Evolutionary conservation across 2,888 invertebrate genomes (phyloP).

Genomic region (Catocala sponsa): DNA sequence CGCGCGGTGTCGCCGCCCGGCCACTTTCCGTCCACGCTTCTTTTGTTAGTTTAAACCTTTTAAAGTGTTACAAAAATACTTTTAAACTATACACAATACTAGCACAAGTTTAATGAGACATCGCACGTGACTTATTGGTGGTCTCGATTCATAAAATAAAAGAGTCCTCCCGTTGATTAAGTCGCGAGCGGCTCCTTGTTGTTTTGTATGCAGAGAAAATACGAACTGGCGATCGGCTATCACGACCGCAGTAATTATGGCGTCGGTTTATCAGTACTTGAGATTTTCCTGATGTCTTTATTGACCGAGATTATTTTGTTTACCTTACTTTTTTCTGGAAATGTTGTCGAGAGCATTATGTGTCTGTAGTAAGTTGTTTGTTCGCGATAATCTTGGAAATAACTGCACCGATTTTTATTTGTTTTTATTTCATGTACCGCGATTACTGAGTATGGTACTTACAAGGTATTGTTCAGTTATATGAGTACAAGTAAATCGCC

Average conservation of each 20-base stretch:
- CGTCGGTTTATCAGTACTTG: conserved; percentile 68
- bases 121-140: conserved; percentile 61
- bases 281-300: conserved; percentile 79
- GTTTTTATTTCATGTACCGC: conserved; percentile 9
- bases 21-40: conserved; percentile 62
- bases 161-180: conserved; percentile 58
- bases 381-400: conserved; percentile 24
- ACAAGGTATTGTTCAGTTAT: conserved; percentile 4
- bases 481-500: conserved; percentile 28
- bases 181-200: conserved; percentile 59
- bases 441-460: neutral
- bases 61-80: conserved; percentile 46
- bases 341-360: conserved; percentile 25
- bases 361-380: conserved; percentile 23
- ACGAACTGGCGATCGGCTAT: conserved; percentile 64
- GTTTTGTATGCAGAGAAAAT: conserved; percentile 59
- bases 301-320: conserved; percentile 67
- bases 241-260: conserved; percentile 74
- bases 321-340: conserved; percentile 33
- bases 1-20: conserved; percentile 63
- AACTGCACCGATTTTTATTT: conserved; percentile 15
- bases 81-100: conserved; percentile 53
- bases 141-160: conserved; percentile 52
- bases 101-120: conserved; percentile 72
- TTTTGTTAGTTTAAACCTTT: conserved; percentile 57